Conservation (phyloP, 2,113 vertebrate genomes). For the Saccopteryx bilineata region DNA sequence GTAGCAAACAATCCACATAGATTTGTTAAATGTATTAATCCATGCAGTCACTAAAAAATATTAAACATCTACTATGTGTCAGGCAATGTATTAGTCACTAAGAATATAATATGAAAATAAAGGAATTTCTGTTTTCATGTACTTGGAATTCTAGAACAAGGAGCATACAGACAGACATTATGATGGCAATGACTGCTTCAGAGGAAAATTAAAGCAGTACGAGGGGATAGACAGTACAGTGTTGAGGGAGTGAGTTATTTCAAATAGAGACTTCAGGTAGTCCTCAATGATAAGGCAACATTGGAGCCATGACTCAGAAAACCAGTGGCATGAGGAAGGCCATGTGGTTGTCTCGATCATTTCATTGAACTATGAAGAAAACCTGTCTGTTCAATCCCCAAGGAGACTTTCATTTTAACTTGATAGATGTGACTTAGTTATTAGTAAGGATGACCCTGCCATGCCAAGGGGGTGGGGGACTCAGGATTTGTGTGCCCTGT, state of each 20-base stretch:
- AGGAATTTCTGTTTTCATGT: background rate
- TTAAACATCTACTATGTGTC: background rate
- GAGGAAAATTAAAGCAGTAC: background rate
- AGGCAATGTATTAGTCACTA: background rate
- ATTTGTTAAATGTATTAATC: background rate
- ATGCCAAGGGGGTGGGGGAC: background rate
- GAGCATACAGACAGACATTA: background rate
- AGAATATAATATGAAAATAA: background rate
- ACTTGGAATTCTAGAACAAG: background rate
- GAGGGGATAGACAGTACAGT: fast-evolving
- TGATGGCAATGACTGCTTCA: background rate
- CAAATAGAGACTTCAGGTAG: background rate
- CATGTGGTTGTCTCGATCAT: fast-evolving
- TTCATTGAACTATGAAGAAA: slow-evolving; percentile 34
- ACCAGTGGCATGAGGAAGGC: background rate
- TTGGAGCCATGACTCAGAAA: background rate
- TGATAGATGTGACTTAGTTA: slow-evolving; percentile 44
- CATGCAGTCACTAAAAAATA: background rate
- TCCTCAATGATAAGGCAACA: background rate
- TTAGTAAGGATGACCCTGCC: slow-evolving; percentile 15
- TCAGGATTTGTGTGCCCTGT: slow-evolving; percentile 47
- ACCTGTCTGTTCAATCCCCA: background rate
- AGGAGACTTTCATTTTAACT: slow-evolving; percentile 55
- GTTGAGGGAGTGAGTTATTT: background rate
- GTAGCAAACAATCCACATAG: background rate